These are phyloP conservation scores for Microcebus murinus DNA, from an alignment of 2,113 vertebrate species.

Conservation along the genomic window DNA sequence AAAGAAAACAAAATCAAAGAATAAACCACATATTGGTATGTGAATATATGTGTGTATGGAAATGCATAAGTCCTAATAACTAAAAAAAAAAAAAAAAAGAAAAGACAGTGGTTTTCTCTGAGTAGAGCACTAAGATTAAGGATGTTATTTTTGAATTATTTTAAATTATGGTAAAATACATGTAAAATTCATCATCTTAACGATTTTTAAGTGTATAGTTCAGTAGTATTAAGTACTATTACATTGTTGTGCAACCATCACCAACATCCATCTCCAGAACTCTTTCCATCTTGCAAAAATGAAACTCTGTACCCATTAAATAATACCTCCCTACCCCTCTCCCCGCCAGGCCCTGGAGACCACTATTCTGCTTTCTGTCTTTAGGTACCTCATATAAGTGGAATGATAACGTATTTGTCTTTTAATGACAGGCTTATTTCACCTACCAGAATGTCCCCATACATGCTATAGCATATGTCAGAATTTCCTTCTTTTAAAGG, in stretches of 20 bases:
- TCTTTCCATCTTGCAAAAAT: neutral
- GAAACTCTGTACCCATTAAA: neutral
- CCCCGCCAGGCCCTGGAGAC: accelerated
- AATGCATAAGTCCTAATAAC: neutral
- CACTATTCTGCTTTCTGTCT: neutral
- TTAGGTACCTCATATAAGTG: neutral
- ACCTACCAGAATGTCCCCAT: neutral
- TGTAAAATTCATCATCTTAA: neutral
- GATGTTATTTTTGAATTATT: neutral
- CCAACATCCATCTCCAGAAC: neutral
- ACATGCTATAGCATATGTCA: neutral
- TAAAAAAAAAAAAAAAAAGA: conserved; percentile 30
- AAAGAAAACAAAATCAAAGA: neutral
- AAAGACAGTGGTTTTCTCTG: neutral
- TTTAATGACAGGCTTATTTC: neutral
- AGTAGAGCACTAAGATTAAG: neutral
- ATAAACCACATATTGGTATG: neutral
- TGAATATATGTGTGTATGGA: neutral
- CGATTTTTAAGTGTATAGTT: neutral
- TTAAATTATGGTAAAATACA: neutral
- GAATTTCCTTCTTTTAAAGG: neutral
- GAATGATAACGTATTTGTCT: neutral
- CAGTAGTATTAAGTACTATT: neutral
- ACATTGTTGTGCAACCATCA: neutral
- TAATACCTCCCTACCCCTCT: neutral